Conservation (phyloP, 2,888 invertebrate genomes). For the Drosophila merina region DNA sequence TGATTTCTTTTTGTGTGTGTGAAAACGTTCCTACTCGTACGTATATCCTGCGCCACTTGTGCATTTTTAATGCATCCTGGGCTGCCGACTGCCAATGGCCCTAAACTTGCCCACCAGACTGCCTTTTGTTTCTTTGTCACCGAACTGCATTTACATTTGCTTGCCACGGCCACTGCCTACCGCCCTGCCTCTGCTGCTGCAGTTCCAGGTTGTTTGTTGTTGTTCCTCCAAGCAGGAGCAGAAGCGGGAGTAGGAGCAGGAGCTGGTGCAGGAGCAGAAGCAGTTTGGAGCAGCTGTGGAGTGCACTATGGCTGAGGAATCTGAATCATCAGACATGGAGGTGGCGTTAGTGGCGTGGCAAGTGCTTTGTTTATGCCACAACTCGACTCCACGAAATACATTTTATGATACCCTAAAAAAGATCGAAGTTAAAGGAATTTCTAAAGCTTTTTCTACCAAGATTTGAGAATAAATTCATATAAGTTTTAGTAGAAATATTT, state of each 20-base stretch:
- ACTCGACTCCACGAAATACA: slow-evolving; percentile 13
- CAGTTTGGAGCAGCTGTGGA: slow-evolving; percentile 47
- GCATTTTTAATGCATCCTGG: slow-evolving; percentile 67
- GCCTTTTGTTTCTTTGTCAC: slow-evolving; percentile 49
- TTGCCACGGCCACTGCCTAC: slow-evolving; percentile 10
- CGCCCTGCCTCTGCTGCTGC: background rate
- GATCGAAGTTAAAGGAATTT: background rate
- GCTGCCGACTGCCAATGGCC: slow-evolving; percentile 48
- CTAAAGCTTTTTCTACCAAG: too few relatives aligned
- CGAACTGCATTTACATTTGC: slow-evolving; percentile 25
- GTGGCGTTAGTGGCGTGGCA: slow-evolving; percentile 34
- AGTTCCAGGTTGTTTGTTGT: slow-evolving; percentile 3
- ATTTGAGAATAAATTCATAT: too few relatives aligned
- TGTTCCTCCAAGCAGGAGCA: background rate
- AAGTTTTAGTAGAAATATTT: background rate
- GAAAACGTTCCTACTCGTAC: slow-evolving; percentile 28
- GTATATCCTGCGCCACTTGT: slow-evolving; percentile 54
- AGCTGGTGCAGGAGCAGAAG: too few relatives aligned
- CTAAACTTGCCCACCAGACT: slow-evolving; percentile 46
- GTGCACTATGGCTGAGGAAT: slow-evolving; percentile 54
- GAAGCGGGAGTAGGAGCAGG: too few relatives aligned
- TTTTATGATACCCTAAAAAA: slow-evolving; percentile 7
- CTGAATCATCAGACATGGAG: slow-evolving; percentile 43
- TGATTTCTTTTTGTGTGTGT: slow-evolving; percentile 42
- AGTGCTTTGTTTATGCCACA: slow-evolving; percentile 69